These are phyloP conservation scores for Coilia nasus DNA, from an alignment of 2,797 vertebrate genomes.

Conservation along the genomic window DNA sequence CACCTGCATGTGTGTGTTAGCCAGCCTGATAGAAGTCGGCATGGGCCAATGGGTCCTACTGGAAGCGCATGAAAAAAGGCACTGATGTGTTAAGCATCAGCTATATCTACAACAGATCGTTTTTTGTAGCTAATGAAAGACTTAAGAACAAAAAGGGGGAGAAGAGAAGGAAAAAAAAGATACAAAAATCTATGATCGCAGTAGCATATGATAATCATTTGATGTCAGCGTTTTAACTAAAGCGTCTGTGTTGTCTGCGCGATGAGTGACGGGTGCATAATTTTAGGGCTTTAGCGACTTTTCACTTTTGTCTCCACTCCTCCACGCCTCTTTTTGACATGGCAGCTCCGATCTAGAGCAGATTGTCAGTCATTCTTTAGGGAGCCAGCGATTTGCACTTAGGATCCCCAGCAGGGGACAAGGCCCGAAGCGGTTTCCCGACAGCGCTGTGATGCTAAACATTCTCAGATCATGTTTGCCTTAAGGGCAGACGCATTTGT, in stretches of 20 bases:
- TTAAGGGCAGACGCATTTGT: slow-evolving; percentile 44
- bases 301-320: too few species aligned
- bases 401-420: slow-evolving; percentile 51
- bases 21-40: background rate
- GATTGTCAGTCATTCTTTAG: slow-evolving; percentile 51
- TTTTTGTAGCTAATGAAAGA: background rate
- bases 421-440: slow-evolving; percentile 57
- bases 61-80: slow-evolving; percentile 20
- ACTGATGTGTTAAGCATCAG: slow-evolving; percentile 23
- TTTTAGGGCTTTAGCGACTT: too few species aligned
- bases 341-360: slow-evolving; percentile 5
- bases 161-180: background rate
- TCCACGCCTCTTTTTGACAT: background rate
- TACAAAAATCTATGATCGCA: background rate
- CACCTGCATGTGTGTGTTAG: slow-evolving; percentile 35
- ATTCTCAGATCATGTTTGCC: slow-evolving; percentile 59
- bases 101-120: background rate
- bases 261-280: too few species aligned
- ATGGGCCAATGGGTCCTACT: slow-evolving; percentile 23
- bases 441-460: slow-evolving; percentile 57
- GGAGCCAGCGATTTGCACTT: slow-evolving; percentile 39
- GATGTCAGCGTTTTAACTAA: background rate
- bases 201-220: background rate
- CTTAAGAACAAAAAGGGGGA: background rate
- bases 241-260: too few species aligned